Percentiles rank a stretch among this genome's conserved stretches.
These are phyloP conservation scores for Drosophila bocki DNA, from an alignment of 1,140 invertebrate species.

Conservation along the genomic window DNA sequence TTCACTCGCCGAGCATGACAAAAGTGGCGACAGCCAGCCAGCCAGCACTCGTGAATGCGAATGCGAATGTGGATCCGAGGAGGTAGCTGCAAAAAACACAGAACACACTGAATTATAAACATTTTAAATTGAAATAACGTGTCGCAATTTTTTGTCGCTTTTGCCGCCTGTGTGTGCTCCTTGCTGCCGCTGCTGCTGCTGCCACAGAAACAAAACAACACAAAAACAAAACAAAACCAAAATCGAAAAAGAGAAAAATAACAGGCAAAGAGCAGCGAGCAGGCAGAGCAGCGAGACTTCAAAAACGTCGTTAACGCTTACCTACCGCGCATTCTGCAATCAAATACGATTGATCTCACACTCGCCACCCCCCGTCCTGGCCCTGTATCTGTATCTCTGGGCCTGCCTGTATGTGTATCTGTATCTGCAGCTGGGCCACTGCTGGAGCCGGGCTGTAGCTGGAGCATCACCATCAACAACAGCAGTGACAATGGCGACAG, in stretches of 20 bases:
- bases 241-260: slow-evolving; percentile 17
- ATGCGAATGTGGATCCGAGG: slow-evolving; percentile 38
- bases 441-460: slow-evolving; percentile 8
- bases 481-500: slow-evolving; percentile 61
- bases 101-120: slow-evolving; percentile 82
- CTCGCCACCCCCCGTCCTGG: slow-evolving; percentile 24
- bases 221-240: slow-evolving; percentile 26
- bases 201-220: slow-evolving; percentile 29
- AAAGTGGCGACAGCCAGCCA: slow-evolving; percentile 64
- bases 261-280: slow-evolving; percentile 32
- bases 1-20: slow-evolving; percentile 58
- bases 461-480: slow-evolving; percentile 61
- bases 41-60: slow-evolving; percentile 37
- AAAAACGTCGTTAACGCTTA: slow-evolving; percentile 83
- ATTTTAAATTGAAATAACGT: slow-evolving; percentile 84
- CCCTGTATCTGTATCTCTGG: slow-evolving; percentile 13
- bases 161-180: slow-evolving; percentile 15
- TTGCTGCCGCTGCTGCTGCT: slow-evolving; percentile 24
- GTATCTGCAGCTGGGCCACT: slow-evolving; percentile 24
- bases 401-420: slow-evolving; percentile 17
- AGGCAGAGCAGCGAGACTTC: slow-evolving; percentile 65
- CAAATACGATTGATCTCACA: slow-evolving; percentile 82
- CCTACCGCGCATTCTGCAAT: slow-evolving; percentile 83
- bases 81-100: slow-evolving; percentile 36
- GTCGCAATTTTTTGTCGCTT: slow-evolving; percentile 78